phyloP scores from a whole-genome alignment of 2,888 invertebrate species.

The Phragmatobia fuliginosa region DNA sequence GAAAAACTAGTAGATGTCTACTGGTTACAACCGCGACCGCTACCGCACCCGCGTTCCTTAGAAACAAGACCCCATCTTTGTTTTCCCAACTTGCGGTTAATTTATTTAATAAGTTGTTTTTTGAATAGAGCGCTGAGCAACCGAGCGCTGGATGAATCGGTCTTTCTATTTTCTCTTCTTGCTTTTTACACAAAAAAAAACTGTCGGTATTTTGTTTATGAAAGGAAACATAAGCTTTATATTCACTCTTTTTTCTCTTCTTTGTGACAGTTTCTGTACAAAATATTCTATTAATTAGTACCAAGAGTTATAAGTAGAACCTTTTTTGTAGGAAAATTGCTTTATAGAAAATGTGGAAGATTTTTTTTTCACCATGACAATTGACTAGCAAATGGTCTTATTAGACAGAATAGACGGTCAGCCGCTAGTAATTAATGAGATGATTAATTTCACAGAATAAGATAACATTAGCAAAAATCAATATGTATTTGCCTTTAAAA shows the following conservation, averaged over 20 bases:
- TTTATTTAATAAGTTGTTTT: conserved; percentile 84
- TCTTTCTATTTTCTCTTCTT: conserved; percentile 73
- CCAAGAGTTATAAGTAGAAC: conserved; percentile 11
- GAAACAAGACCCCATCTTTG: conserved; percentile 60
- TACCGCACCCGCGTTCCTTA: conserved; percentile 27
- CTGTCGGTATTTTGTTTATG: conserved; percentile 58
- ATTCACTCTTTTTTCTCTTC: conserved; percentile 51
- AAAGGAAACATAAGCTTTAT: conserved; percentile 57
- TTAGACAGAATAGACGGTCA: too few species aligned
- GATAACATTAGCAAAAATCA: too few species aligned
- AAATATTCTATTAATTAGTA: conserved; percentile 53
- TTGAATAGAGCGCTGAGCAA: conserved; percentile 75
- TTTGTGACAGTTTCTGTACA: conserved; percentile 57
- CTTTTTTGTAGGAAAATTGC: conserved; percentile 30
- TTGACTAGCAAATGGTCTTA: neutral
- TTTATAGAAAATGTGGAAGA: conserved; percentile 33
- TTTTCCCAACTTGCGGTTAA: conserved; percentile 84
- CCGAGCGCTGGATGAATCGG: conserved; percentile 75
- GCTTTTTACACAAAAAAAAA: conserved; percentile 51
- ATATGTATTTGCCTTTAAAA: too few species aligned
- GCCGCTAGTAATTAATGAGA: too few species aligned
- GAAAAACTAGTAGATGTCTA: too few species aligned
- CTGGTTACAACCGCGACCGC: conserved; percentile 21
- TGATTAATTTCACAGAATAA: too few species aligned
- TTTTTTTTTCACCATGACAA: conserved; percentile 3